Base-by-base conservation (phyloP, 2,797 vertebrate species). In the Pangasius krempfi region DNA sequence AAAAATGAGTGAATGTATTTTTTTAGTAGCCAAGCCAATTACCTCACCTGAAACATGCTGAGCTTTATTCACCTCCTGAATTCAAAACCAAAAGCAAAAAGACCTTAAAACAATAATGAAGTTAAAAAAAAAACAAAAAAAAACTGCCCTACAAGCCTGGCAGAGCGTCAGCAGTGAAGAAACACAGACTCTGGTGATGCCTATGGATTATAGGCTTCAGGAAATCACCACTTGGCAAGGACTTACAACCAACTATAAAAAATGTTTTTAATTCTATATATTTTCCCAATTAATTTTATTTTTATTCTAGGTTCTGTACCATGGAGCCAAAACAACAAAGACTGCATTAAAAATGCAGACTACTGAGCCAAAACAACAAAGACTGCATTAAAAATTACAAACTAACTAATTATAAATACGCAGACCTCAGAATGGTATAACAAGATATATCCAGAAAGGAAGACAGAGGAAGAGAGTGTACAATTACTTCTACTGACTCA, bases 401-500 rank as follows among this genome's bases (percentile, higher is more conserved):
- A 47, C 3, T 56, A n/a, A n/a, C n/a, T n/a, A n/a, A n/a, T n/a
- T 0, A 25, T 37, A 6, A 73, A 66, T 73, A 52, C 25, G 37
- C 54, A n/a, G 37, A 68, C 22, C 50, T 54, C 56, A 79, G 64
- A 82, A 37, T 56, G 27, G 20, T n/a, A 83, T 47, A 27, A 40
- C 79, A n/a, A 86, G 33, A 44, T 33, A 20, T 13, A 72, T 72
- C 18, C 27, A 54, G 47, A 72, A 52, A 37, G 58, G 3, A 44
- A 20, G 40, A 50, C 58, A 22, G 14, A 37, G 58, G 3, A 44
- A 20, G 40, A 50, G 68, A 22, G 14, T 44, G 47, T 83, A 70
- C 87, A 84, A 78, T 56, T 54, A 78, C 79, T 66, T 50, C 60
- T 70, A 20, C n/a, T 85, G 47, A 56, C 30, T 37, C 30, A 40